A percentile compares a stretch with the other conserved stretches of the same genome.
Conservation (phyloP, 2,113 vertebrate species). For the Pholis gunnellus region DNA sequence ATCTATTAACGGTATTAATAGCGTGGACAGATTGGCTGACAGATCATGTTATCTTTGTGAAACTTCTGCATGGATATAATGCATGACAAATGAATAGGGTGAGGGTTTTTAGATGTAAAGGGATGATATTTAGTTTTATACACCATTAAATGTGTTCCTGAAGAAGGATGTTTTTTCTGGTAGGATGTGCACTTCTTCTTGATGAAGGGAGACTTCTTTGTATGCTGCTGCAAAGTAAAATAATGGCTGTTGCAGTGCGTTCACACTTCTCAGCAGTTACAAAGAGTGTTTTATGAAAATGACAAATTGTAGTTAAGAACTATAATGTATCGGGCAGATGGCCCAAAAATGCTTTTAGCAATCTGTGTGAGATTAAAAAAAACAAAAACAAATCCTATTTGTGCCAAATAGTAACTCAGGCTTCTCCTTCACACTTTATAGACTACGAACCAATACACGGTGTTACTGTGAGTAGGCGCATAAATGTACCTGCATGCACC, state of each 20-base stretch:
- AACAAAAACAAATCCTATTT: constrained; percentile 15
- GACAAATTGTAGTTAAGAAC: constrained; percentile 49
- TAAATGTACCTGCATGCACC: constrained; percentile 62
- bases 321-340: constrained; percentile 19
- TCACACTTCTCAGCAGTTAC: constrained; percentile 48
- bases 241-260: constrained; percentile 61
- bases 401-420: constrained; percentile 65
- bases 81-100: constrained; percentile 66
- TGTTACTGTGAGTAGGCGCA: constrained; percentile 56
- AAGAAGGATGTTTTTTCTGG: constrained; percentile 38
- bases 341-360: constrained; percentile 63
- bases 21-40: constrained; percentile 29
- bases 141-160: constrained; percentile 52
- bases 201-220: constrained; percentile 61
- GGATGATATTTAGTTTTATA: constrained; percentile 42
- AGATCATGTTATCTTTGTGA: constrained; percentile 60
- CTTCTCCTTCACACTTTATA: constrained; percentile 51
- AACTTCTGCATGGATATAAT: constrained; percentile 70
- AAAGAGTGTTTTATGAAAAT: constrained; percentile 59
- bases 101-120: constrained; percentile 63
- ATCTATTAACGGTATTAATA: constrained; percentile 46
- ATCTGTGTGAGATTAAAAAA: constrained; percentile 34
- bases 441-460: constrained; percentile 65
- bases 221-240: constrained; percentile 77
- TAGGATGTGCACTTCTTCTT: constrained; percentile 26